Evolutionary conservation across 2,888 invertebrate genomes (phyloP), one percentile per base, ranked within the genome.

Genomic region (Phaedon cochleariae): DNA sequence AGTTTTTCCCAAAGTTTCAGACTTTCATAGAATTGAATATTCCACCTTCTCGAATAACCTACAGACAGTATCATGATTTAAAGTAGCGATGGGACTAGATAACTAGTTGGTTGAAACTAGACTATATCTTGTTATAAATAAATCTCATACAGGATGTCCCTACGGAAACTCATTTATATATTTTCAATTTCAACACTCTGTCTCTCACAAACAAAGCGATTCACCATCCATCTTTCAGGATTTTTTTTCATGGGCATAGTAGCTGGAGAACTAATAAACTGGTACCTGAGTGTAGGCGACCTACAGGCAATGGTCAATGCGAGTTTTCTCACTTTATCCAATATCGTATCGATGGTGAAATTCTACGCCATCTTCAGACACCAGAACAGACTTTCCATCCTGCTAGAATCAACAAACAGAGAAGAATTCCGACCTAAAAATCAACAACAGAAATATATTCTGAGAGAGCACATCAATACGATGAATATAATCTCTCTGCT

Each of bases 261-360:
- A 0, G 73, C 85, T 15, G 84, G 84, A 22, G 87, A 87, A 80
- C 75, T 85, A 0, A 81, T 85, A 2, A 86, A 87, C 72, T 71
- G 87, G 55, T 81, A 80, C 60, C 72, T 82, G 29, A 85, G 85
- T 10, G 85, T 86, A 22, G 77, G 75, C 7, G 71, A 80, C 67
- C 63, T 80, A 37, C 74, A 76, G 57, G 70, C 75, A 59, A 68
- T 80, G 64, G 74, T 73, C 6, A 74, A 74, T 18, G 76, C 74
- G 5, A 74, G 75, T 3, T 80, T 79, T 60, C 68, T 80, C 20
- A 70, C 79, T 5, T 63, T 81, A 31, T 80, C 79, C 0, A 77
- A 81, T 58, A 21, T 73, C 2, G 64, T 69, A 1, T 64, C 66
- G 18, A 62, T 66, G 12, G 20, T 37, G 15, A 69, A 69, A 46